Percentiles rank a stretch among this genome's conserved stretches.
Evolutionary conservation across 1,140 invertebrate species (phyloP).

Genomic region (Schmidtea mediterranea): DNA sequence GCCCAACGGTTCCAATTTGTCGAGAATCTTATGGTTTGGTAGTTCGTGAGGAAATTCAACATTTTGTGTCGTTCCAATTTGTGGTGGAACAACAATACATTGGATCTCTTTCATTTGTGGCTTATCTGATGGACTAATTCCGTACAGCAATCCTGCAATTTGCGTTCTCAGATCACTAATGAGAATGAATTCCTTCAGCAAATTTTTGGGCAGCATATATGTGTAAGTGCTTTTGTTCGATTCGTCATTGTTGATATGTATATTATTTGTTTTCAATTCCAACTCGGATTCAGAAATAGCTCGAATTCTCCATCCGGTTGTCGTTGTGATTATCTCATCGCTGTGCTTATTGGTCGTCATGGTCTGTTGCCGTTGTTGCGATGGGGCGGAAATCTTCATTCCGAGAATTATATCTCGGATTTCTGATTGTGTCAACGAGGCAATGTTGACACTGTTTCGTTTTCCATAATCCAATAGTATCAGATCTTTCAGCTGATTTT

Average conservation of each 20-base stretch:
- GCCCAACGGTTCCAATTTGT: slow-evolving; percentile 34
- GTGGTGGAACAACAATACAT: slow-evolving; percentile 84
- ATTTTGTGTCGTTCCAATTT: slow-evolving; percentile 94
- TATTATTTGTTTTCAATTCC: slow-evolving; percentile 88
- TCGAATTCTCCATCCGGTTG: slow-evolving; percentile 84
- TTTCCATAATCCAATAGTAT: slow-evolving; percentile 97
- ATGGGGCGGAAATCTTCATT: slow-evolving; percentile 97
- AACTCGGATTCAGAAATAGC: slow-evolving; percentile 95
- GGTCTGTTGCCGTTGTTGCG: slow-evolving; percentile 86
- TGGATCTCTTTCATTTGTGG: slow-evolving; percentile 93
- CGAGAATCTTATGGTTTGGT: slow-evolving; percentile 66
- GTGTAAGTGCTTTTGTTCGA: slow-evolving; percentile 97
- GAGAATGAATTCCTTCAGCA: slow-evolving; percentile 93
- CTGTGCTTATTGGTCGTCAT: slow-evolving; percentile 94
- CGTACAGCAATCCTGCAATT: slow-evolving; percentile 85
- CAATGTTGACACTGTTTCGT: slow-evolving; percentile 98
- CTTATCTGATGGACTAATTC: slow-evolving; percentile 80
- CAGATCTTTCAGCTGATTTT: slow-evolving; percentile 86
- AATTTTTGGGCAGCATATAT: slow-evolving; percentile 90
- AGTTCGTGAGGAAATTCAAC: slow-evolving; percentile 68
- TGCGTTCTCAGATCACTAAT: slow-evolving; percentile 86
- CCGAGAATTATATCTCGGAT: slow-evolving; percentile 88
- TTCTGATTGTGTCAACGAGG: slow-evolving; percentile 87
- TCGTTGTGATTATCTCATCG: slow-evolving; percentile 94
- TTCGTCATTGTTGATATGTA: slow-evolving; percentile 92